Percentiles rank a stretch among this genome's conserved stretches.
Conservation (phyloP, 2,797 vertebrate genomes). For the Gymnoscopelus braueri region DNA sequence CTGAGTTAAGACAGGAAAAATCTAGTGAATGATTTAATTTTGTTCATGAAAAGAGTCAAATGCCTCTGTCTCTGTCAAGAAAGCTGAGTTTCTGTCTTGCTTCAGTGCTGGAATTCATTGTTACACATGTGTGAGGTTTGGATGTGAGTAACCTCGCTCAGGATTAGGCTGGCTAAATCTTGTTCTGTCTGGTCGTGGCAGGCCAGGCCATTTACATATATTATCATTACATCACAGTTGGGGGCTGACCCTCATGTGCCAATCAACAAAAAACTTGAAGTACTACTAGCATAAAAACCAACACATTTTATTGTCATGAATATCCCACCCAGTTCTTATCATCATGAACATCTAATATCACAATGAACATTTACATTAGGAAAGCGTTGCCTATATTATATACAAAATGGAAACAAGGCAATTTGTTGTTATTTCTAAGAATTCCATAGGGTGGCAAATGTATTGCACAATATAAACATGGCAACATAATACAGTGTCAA, state of each 20-base stretch:
- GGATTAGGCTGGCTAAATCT: constrained; percentile 78
- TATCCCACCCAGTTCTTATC: constrained; percentile 10
- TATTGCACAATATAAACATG: constrained; percentile 6
- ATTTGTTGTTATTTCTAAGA: not conserved
- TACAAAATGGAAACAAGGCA: not conserved
- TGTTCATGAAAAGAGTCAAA: not conserved
- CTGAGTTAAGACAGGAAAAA: too few species aligned
- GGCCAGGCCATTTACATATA: constrained; percentile 75
- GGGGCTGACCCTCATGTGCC: constrained; percentile 58
- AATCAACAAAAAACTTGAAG: constrained; percentile 35
- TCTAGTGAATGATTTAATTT: not conserved
- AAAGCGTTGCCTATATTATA: too few species aligned
- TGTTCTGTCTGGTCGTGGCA: constrained; percentile 77
- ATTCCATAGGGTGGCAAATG: not conserved
- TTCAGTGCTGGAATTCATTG: constrained; percentile 65
- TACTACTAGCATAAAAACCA: not conserved
- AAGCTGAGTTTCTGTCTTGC: constrained; percentile 16
- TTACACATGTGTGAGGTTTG: constrained; percentile 70
- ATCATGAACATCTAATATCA: not conserved
- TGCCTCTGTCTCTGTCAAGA: constrained; percentile 36
- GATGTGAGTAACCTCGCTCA: constrained; percentile 62
- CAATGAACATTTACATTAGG: not conserved
- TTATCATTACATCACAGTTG: constrained; percentile 70
- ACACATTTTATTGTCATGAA: constrained; percentile 32
- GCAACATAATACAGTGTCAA: not conserved